Base-by-base conservation (phyloP, 2,113 vertebrate species). In the Istiophorus platypterus region DNA sequence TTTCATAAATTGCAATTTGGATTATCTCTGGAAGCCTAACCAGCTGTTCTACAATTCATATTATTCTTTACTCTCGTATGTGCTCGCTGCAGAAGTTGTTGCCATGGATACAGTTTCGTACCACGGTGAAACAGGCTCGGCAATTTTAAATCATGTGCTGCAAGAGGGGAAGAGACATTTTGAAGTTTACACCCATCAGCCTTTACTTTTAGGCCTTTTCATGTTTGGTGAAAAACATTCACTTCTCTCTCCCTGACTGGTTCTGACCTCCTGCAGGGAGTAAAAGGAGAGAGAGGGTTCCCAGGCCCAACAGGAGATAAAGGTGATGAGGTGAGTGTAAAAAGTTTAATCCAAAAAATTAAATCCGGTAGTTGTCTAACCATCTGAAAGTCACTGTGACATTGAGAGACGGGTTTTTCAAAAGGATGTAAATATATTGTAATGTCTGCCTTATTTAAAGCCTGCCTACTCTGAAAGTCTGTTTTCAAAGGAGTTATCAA, bases 261-360 rank as follows among this genome's bases (percentile, higher is more conserved):
- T 76, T 88, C 61, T 86, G 54, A 58, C 2, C 92, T 82, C 90
- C 93, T 91, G 51, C 73, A 99, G 98, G 98, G 98, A 88, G 96
- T 89, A 86, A 99, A 99, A 95, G 98, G 98, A 87, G 98, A 99
- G 90, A 94, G 97, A 85, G 98, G 98, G 52, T 98, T 97, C 92
- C 93, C 97, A 81, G 98, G 98, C 5, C 95, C 97, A 57, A 68
- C 65, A 1, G 98, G 98, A 82, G 97, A 98, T 76, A 99, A 98
- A 92, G 98, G 98, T 0, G 97, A 99, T 62, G 97, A 99, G 97
- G 98, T 99, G 95, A 84, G 93, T 88, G 49, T 24, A 49, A 57
- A 54, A 84, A 61, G 24, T 79, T 81, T 11, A 49, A 61, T 59
- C 70, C 45, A 79, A 85, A 85, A 51, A 86, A 78, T 82, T 79